Percentiles rank a stretch among this genome's conserved stretches.
Evolutionary conservation across 2,797 vertebrate genomes (phyloP).

Genomic region (Pogonophryne albipinna): DNA sequence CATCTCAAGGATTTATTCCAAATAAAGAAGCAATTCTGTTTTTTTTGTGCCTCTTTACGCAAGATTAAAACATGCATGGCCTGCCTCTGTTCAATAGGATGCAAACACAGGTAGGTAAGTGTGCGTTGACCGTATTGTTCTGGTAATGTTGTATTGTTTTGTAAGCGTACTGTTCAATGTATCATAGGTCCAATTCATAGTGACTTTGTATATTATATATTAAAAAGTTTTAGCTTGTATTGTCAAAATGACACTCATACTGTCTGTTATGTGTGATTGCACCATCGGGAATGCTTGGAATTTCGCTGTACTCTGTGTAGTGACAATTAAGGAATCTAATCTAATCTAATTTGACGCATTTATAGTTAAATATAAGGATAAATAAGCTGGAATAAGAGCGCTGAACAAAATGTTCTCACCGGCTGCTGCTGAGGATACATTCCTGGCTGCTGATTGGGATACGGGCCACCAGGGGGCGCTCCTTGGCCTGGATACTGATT

Average conservation of each 20-base stretch:
- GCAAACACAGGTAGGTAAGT: not conserved
- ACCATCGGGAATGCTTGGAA: too few relatives aligned
- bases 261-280: too few relatives aligned
- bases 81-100: not conserved
- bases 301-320: too few relatives aligned
- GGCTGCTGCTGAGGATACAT: constrained; percentile 96
- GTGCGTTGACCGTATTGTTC: not conserved
- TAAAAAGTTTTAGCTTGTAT: too few relatives aligned
- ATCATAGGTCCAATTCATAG: too few relatives aligned
- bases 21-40: too few relatives aligned
- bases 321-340: too few relatives aligned
- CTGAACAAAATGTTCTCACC: constrained; percentile 81
- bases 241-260: too few relatives aligned
- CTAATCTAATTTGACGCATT: not conserved
- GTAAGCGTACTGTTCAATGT: too few relatives aligned
- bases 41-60: not conserved
- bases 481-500: constrained; percentile 97
- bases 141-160: too few relatives aligned
- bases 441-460: constrained; percentile 95
- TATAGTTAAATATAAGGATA: not conserved
- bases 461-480: constrained; percentile 94
- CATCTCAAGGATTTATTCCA: too few relatives aligned
- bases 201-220: too few relatives aligned
- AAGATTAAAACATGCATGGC: not conserved
- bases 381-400: not conserved